Evolutionary conservation across 2,797 vertebrate genomes (phyloP).

Genomic region (Pempheris klunzingeri): DNA sequence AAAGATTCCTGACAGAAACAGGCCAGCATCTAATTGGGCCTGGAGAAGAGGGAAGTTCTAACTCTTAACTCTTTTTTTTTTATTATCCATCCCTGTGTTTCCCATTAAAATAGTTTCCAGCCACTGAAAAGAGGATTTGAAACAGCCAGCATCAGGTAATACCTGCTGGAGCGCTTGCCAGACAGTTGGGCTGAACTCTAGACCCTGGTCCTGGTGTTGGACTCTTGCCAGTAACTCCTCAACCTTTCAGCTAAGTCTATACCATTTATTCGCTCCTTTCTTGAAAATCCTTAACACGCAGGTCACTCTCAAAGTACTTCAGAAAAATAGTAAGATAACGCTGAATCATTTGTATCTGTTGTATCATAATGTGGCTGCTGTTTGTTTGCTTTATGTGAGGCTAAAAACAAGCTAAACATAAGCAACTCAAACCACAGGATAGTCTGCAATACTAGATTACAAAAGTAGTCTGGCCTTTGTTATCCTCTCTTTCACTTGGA

Average conservation of each 20-base stretch:
- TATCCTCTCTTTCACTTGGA: not conserved
- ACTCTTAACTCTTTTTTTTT: conserved; percentile 62
- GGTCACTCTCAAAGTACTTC: conserved; percentile 17
- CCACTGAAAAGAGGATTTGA: conserved; percentile 71
- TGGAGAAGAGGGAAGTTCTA: conserved; percentile 65
- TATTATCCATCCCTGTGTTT: conserved; percentile 78
- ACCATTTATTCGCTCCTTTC: conserved; percentile 27
- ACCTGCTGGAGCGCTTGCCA: conserved; percentile 72
- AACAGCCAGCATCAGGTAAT: conserved; percentile 76
- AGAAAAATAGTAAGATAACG: conserved; percentile 28
- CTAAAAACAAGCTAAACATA: conserved; percentile 9
- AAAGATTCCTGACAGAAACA: conserved; percentile 72
- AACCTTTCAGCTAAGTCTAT: conserved; percentile 23
- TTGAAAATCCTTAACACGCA: conserved; percentile 39
- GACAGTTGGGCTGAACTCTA: conserved; percentile 69
- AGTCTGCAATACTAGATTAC: not conserved
- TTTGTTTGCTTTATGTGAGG: not conserved
- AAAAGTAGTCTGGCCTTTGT: not conserved
- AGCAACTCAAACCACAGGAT: conserved; percentile 12
- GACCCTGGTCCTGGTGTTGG: conserved; percentile 49
- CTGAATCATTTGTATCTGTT: conserved; percentile 15
- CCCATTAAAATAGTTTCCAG: conserved; percentile 85
- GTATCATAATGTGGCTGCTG: not conserved
- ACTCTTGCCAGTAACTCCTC: conserved; percentile 43
- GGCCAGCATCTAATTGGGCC: conserved; percentile 75